phyloP scores from a whole-genome alignment of 2,797 vertebrate species.

The Lycodopsis pacificus region DNA sequence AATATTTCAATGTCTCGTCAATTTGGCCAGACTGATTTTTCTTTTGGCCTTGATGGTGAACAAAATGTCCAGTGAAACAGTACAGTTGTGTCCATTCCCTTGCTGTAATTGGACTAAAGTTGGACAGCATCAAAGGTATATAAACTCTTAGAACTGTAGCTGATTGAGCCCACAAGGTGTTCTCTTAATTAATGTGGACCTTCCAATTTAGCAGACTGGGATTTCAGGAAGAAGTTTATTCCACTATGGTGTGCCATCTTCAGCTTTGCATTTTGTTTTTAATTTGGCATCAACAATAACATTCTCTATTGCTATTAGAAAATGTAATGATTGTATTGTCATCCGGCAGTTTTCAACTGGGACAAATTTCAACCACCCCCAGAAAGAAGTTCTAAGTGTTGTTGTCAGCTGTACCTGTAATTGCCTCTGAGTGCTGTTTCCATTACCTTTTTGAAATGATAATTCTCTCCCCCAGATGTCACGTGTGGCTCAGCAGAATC shows the following conservation, averaged over 20 bases:
- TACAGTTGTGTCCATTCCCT: constrained; percentile 13
- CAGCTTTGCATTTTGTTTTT: constrained; percentile 29
- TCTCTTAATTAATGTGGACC: constrained; percentile 61
- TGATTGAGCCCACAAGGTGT: constrained; percentile 38
- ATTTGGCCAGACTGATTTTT: constrained; percentile 11
- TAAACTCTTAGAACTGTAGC: constrained; percentile 18
- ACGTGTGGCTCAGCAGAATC: constrained; percentile 88
- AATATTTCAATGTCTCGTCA: constrained; percentile 28
- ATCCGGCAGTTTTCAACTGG: constrained; percentile 19
- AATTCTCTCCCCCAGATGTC: constrained; percentile 77
- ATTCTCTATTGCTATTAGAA: constrained; percentile 20
- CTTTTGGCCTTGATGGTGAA: constrained; percentile 34
- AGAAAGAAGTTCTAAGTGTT: constrained; percentile 23
- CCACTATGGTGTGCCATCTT: constrained; percentile 22
- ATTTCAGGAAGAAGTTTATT: constrained; percentile 36
- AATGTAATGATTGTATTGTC: constrained; percentile 28
- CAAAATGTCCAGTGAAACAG: constrained; percentile 11
- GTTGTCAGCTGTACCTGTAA: constrained; percentile 46
- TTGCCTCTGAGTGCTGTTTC: constrained; percentile 41
- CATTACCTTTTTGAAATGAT: constrained; percentile 66
- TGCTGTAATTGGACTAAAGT: constrained; percentile 32
- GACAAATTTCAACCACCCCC: constrained; percentile 47
- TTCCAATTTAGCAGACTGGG: constrained; percentile 34
- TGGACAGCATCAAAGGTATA: constrained; percentile 6
- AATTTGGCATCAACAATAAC: constrained; percentile 34